A percentile compares a stretch with the other conserved stretches of the same genome.
Conservation (phyloP, 2,888 invertebrate species). For the Altica lythri region DNA sequence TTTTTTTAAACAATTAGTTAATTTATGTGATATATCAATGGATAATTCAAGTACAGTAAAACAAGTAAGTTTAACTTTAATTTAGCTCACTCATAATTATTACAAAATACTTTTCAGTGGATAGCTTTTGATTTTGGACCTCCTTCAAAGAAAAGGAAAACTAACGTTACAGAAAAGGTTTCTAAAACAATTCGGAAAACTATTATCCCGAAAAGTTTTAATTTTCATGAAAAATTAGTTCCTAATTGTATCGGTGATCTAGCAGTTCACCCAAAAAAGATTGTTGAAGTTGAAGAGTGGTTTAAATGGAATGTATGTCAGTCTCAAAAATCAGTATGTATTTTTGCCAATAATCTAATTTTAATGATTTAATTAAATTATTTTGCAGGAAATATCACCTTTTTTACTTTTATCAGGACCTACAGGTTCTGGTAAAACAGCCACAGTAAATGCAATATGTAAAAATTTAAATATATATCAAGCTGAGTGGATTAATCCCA, state of each 20-base stretch:
- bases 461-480: constrained; percentile 64
- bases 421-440: constrained; percentile 84
- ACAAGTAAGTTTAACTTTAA: constrained; percentile 1
- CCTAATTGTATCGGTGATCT: constrained; percentile 67
- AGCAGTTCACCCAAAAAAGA: constrained; percentile 75
- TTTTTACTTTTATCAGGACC: constrained; percentile 80
- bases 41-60: constrained; percentile 2
- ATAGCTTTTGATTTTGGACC: constrained; percentile 47
- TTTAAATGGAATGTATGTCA: constrained; percentile 52
- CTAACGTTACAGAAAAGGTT: neutral
- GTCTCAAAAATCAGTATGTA: constrained; percentile 21
- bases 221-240: constrained; percentile 67
- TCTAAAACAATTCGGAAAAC: neutral
- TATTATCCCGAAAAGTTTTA: constrained; percentile 41
- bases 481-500: constrained; percentile 83
- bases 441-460: constrained; percentile 70
- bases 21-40: neutral
- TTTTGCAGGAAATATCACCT: constrained; percentile 54
- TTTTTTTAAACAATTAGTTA: neutral
- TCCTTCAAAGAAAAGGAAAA: constrained; percentile 26
- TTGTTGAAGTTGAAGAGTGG: constrained; percentile 75
- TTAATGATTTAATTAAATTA: neutral
- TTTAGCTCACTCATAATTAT: neutral
- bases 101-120: constrained; percentile 38
- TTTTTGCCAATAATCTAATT: neutral